Percentiles rank a stretch among this genome's conserved stretches.
Evolutionary conservation across 2,113 vertebrate genomes (phyloP).

Genomic region (Sminthopsis crassicaudata): DNA sequence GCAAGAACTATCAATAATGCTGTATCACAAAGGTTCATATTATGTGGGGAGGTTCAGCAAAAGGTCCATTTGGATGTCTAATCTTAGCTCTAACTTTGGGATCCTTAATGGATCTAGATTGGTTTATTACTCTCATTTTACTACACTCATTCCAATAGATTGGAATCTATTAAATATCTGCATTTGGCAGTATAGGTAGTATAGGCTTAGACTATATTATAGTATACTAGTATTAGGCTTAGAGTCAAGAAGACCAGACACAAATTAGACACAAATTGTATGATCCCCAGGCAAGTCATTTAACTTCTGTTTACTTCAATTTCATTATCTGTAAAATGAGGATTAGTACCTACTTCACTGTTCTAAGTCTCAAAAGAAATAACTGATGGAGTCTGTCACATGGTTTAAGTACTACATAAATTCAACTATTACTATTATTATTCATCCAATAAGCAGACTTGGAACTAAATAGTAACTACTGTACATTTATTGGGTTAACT

Average conservation of each 20-base stretch:
- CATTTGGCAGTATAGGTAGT: background rate
- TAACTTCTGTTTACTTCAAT: background rate
- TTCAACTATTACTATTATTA: background rate
- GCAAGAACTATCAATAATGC: background rate
- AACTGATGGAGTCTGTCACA: background rate
- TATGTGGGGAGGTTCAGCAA: background rate
- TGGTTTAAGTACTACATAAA: too few relatives aligned
- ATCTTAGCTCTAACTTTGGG: background rate
- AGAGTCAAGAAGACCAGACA: background rate
- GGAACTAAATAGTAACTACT: background rate
- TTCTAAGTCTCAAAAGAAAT: background rate
- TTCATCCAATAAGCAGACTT: background rate
- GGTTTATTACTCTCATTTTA: background rate
- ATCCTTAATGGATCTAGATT: background rate
- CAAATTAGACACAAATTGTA: background rate
- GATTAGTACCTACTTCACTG: background rate
- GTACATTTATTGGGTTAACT: background rate
- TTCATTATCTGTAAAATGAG: background rate
- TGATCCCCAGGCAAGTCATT: background rate
- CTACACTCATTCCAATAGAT: background rate
- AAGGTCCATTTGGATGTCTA: background rate
- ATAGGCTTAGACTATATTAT: background rate
- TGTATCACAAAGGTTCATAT: background rate
- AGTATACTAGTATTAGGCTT: background rate
- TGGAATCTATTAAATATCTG: background rate